Evolutionary conservation across 2,113 vertebrate genomes (phyloP).

Genomic region (Megaleporinus macrocephalus): DNA sequence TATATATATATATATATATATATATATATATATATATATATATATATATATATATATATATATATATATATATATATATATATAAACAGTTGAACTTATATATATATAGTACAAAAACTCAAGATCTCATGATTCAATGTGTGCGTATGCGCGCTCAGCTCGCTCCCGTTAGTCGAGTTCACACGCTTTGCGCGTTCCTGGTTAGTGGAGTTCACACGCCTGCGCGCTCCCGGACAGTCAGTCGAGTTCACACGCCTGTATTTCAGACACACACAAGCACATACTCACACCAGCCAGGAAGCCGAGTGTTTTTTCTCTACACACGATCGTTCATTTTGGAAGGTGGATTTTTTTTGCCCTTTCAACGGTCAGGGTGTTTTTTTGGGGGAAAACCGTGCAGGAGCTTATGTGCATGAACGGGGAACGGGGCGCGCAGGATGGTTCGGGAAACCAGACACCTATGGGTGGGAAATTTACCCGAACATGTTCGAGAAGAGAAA

Average conservation of each 20-base stretch:
- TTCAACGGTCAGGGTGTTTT: conserved; percentile 58
- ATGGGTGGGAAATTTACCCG: conserved; percentile 99
- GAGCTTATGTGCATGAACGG: conserved; percentile 78
- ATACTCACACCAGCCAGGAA: conserved; percentile 47
- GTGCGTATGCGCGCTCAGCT: background rate
- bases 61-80: too few relatives aligned
- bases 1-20: too few relatives aligned
- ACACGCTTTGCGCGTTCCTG: conserved; percentile 67
- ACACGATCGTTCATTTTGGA: conserved; percentile 76
- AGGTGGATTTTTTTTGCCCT: conserved; percentile 68
- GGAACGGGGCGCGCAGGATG: conserved; percentile 82
- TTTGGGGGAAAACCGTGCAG: conserved; percentile 67
- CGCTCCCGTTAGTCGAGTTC: conserved; percentile 26
- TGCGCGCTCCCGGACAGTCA: conserved; percentile 53
- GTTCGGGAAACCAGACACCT: conserved; percentile 99
- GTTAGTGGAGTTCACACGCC: conserved; percentile 49
- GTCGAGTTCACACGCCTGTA: conserved; percentile 55
- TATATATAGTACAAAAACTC: too few relatives aligned
- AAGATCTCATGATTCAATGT: too few relatives aligned
- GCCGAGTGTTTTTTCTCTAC: conserved; percentile 39
- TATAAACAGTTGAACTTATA: too few relatives aligned
- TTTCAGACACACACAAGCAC: conserved; percentile 7
- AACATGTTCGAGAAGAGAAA: conserved; percentile 98
- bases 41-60: too few relatives aligned
- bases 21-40: too few relatives aligned